phyloP scores from a whole-genome alignment of 1,140 invertebrate genomes.

The Euura lappo region DNA sequence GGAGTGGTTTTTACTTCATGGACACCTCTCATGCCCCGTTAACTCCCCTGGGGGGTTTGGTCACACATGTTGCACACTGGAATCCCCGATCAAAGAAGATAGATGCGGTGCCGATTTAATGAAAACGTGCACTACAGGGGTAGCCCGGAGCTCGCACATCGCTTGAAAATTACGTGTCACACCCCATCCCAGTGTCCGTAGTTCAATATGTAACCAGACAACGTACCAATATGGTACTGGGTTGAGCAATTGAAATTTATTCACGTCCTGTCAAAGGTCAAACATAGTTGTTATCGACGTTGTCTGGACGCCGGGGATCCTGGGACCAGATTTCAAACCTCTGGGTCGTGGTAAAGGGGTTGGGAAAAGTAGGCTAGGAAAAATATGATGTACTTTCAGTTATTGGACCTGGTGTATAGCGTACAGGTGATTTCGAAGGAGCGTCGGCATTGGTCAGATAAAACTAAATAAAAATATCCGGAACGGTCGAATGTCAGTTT shows the following conservation, averaged over 20 bases:
- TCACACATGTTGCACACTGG: too few species aligned
- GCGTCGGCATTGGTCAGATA: background rate
- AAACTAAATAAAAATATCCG: background rate
- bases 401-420: background rate
- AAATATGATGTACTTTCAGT: background rate
- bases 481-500: background rate
- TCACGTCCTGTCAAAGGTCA: background rate
- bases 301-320: background rate
- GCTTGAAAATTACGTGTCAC: background rate
- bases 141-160: background rate
- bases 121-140: background rate
- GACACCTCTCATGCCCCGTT: too few species aligned
- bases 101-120: background rate
- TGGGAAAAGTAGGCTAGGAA: background rate
- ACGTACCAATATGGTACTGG: background rate
- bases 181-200: too few species aligned
- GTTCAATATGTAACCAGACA: background rate
- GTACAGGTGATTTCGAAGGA: background rate
- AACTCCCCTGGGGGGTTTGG: too few species aligned
- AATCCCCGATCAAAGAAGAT: background rate
- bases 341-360: background rate
- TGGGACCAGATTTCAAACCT: background rate
- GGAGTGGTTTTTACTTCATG: too few species aligned
- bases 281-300: background rate
- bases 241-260: slow-evolving; percentile 3